Conservation (phyloP, 2,797 vertebrate species). For the Pyrocephalus nanus region DNA sequence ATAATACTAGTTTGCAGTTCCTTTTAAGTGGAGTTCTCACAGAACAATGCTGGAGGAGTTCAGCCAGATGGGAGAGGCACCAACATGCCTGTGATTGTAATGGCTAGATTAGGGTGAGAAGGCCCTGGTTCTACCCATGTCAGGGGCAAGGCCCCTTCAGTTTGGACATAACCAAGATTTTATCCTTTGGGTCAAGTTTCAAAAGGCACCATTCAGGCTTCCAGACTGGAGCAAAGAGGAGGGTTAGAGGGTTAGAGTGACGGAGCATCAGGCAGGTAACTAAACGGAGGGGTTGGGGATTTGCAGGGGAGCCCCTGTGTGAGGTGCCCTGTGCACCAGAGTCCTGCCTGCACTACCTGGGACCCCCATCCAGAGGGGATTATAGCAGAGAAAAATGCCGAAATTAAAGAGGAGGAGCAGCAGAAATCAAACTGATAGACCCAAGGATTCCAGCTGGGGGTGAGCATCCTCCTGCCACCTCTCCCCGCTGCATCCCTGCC, state of each 20-base stretch:
- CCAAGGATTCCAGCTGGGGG: fast-evolving
- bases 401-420: fast-evolving
- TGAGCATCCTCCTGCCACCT: neutral
- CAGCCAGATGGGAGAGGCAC: neutral
- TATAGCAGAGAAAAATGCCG: fast-evolving
- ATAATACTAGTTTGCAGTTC: neutral
- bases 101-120: neutral
- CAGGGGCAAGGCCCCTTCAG: neutral
- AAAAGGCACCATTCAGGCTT: neutral
- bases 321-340: neutral
- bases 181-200: neutral
- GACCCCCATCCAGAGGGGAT: fast-evolving
- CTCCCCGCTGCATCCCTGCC: fast-evolving
- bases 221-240: neutral
- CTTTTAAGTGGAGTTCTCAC: neutral
- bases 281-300: fast-evolving
- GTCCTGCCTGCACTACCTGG: neutral
- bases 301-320: fast-evolving
- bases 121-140: fast-evolving
- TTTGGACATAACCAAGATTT: neutral
- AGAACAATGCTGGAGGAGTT: neutral
- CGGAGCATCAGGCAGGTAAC: neutral
- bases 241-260: neutral
- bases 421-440: fast-evolving
- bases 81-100: neutral